A percentile compares a stretch with the other conserved stretches of the same genome.
Evolutionary conservation across 2,888 invertebrate species (phyloP).

Genomic region (Andrena bicolor): DNA sequence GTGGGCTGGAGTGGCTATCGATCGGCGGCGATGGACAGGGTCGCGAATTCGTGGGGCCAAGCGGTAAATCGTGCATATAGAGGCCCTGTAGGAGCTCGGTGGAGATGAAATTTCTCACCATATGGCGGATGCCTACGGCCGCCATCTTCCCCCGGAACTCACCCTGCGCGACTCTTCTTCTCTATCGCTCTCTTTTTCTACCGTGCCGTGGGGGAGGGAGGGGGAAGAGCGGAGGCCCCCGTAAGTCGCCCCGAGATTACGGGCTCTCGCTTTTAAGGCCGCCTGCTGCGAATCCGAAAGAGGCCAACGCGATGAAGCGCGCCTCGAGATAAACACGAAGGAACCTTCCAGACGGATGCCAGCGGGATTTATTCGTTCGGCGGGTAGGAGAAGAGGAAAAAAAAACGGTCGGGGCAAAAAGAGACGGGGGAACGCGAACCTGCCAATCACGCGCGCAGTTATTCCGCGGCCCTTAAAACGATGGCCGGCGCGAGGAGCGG

Average conservation of each 20-base stretch:
- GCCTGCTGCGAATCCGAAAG: conserved; percentile 70
- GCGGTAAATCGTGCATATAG: conserved; percentile 29
- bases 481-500: neutral
- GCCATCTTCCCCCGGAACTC: conserved; percentile 61
- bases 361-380: conserved; percentile 54
- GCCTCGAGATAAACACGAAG: conserved; percentile 64
- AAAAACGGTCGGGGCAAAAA: neutral
- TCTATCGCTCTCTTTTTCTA: conserved; percentile 25
- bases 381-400: conserved; percentile 16
- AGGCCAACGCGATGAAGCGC: conserved; percentile 67
- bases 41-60: conserved; percentile 4
- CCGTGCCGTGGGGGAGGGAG: neutral
- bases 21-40: conserved; percentile 2
- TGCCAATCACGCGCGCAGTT: conserved; percentile 49
- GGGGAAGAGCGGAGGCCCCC: conserved; percentile 8
- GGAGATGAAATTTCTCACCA: conserved; percentile 60
- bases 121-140: conserved; percentile 56
- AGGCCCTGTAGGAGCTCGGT: conserved; percentile 10
- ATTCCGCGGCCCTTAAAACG: conserved; percentile 39
- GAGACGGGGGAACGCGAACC: conserved; percentile 35
- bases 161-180: conserved; percentile 39
- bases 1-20: neutral
- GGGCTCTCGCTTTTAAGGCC: conserved; percentile 69
- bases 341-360: conserved; percentile 47
- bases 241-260: conserved; percentile 63